phyloP scores from a whole-genome alignment of 1,140 invertebrate genomes.

The roundworm (Caenorhabditis elegans) region WBcel235 BX284604.4:10511501-10512000 shows the following conservation, averaged over 20 bases:
- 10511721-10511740: not conserved
- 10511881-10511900: not conserved
- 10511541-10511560: not conserved
- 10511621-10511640: too few species aligned
- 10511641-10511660: not conserved
- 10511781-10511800: not conserved
- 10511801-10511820: not conserved
- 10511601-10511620: too few species aligned
- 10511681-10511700: not conserved
- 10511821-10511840: not conserved
- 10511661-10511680: slow-evolving; percentile 1
- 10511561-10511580: not conserved
- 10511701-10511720: not conserved
- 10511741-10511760: not conserved
- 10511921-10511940: not conserved
- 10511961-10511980: not conserved
- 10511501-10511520: too few species aligned
- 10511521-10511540: not conserved
- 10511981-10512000: not conserved
- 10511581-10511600: too few species aligned
- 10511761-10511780: slow-evolving; percentile 31
- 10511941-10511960: slow-evolving; percentile 25
- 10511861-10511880: not conserved
- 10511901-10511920: not conserved
- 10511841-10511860: not conserved